A percentile compares a stretch with the other conserved stretches of the same genome.
These are phyloP conservation scores for Steatornis caripensis DNA, from an alignment of 2,113 vertebrate species.

Conservation along the genomic window DNA sequence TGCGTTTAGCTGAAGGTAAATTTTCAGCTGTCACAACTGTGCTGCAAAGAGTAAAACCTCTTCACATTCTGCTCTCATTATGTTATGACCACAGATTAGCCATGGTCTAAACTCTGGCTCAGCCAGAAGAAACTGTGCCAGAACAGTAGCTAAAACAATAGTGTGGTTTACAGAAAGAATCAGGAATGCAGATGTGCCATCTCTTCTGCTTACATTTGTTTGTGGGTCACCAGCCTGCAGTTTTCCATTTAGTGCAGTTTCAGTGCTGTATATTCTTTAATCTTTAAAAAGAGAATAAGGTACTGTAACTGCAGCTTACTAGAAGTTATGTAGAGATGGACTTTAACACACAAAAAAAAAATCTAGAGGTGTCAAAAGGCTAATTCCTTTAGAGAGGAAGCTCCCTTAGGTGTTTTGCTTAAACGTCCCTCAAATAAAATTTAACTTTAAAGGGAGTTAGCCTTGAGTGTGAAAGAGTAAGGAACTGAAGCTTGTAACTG, in stretches of 20 bases:
- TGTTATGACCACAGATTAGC: conserved; percentile 2
- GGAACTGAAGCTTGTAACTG: neutral
- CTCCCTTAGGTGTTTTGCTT: neutral
- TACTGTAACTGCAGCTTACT: neutral
- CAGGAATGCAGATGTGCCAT: neutral
- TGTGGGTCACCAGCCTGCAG: neutral
- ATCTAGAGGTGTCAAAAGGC: neutral
- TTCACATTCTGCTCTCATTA: neutral
- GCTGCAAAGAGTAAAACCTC: neutral
- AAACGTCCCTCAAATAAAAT: neutral
- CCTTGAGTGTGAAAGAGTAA: neutral
- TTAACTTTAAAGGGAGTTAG: neutral
- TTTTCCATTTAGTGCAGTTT: neutral
- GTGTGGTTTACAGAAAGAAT: neutral
- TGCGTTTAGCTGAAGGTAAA: neutral
- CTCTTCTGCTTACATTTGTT: neutral
- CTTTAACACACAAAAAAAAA: neutral
- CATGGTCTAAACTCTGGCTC: neutral
- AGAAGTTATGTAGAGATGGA: neutral
- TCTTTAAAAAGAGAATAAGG: neutral
- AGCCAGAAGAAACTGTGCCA: neutral
- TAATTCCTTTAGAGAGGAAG: neutral
- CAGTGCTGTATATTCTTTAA: neutral
- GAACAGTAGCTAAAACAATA: conserved; percentile 1
- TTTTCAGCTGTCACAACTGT: neutral